Evolutionary conservation across 2,797 vertebrate species (phyloP).

Genomic region (Acanthornis magna): DNA sequence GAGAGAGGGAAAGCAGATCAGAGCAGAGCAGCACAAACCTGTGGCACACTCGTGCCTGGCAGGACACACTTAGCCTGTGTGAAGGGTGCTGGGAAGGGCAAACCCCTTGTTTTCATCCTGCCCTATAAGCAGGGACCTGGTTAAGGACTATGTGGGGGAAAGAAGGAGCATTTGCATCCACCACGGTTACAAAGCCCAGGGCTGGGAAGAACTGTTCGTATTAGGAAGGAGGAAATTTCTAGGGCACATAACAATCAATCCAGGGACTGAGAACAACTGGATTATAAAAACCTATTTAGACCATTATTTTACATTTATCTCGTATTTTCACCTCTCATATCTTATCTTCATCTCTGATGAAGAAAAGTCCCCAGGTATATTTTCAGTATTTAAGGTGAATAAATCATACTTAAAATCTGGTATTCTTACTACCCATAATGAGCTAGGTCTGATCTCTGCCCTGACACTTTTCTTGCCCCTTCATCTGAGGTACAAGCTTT

Average conservation of each 20-base stretch:
- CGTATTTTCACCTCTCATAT: not conserved
- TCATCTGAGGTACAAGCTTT: not conserved
- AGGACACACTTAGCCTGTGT: not conserved
- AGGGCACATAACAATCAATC: not conserved
- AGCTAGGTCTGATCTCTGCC: not conserved
- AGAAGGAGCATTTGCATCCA: not conserved
- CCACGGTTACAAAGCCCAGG: not conserved
- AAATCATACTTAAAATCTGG: not conserved
- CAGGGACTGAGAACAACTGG: not conserved
- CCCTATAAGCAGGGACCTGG: not conserved
- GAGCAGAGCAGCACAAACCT: not conserved
- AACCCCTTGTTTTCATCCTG: accelerated
- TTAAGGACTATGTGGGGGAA: not conserved
- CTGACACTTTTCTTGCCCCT: not conserved
- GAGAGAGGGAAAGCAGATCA: not conserved
- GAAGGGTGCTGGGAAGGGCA: not conserved
- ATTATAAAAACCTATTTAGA: not conserved
- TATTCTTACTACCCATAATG: not conserved
- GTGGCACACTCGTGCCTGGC: accelerated
- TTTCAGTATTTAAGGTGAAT: not conserved
- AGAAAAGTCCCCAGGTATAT: not conserved
- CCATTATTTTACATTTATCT: not conserved
- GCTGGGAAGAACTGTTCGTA: accelerated
- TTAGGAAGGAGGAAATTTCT: not conserved
- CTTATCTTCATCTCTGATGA: not conserved